These are phyloP conservation scores for Miltochrista miniata DNA, from an alignment of 2,888 invertebrate genomes.

Conservation along the genomic window DNA sequence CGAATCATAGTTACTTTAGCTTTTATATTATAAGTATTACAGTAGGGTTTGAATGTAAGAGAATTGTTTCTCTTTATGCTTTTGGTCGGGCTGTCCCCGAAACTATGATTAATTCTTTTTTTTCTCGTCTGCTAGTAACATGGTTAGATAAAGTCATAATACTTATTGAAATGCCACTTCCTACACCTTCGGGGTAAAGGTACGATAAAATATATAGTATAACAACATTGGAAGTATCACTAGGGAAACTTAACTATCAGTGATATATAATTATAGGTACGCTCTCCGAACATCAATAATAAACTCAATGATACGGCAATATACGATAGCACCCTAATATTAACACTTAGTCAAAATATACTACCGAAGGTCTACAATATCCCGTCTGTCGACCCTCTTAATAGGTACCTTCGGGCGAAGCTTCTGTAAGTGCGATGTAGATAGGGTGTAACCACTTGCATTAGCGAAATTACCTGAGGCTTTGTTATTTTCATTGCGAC, in stretches of 20 bases:
- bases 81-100: no score
- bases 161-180: no score
- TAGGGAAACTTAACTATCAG: neutral
- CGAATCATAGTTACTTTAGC: no score
- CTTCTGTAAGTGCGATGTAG: constrained; percentile 74
- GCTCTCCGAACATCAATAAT: constrained; percentile 40
- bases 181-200: no score
- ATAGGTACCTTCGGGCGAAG: constrained; percentile 69
- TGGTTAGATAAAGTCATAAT: no score
- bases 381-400: constrained; percentile 70
- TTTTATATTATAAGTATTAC: no score
- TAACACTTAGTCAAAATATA: constrained; percentile 72
- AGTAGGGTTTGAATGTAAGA: no score
- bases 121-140: no score
- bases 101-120: no score
- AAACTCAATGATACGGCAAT: constrained; percentile 39
- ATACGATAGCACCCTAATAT: constrained; percentile 54
- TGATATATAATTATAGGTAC: constrained; percentile 11
- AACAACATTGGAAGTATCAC: no score
- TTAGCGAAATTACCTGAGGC: constrained; percentile 82
- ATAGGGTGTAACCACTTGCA: constrained; percentile 81
- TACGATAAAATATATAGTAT: no score
- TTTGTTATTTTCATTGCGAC: constrained; percentile 81
- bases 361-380: constrained; percentile 65
- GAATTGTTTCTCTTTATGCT: no score